Evolutionary conservation across 2,113 vertebrate species (phyloP).

Genomic region (Illadopsis cleaveri): DNA sequence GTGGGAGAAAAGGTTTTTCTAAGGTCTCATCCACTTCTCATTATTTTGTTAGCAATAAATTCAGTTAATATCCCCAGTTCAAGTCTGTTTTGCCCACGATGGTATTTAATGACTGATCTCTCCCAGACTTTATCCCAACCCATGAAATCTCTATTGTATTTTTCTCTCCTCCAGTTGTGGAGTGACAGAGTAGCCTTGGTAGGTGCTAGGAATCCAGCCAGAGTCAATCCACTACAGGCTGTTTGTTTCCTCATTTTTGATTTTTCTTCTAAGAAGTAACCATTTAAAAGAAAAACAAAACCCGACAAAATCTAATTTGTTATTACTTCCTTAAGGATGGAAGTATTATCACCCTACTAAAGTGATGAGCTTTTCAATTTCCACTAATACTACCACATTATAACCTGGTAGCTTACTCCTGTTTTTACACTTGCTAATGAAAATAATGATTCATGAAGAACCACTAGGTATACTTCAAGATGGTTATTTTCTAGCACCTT

Average conservation of each 20-base stretch:
- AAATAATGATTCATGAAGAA: neutral
- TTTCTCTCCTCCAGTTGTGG: neutral
- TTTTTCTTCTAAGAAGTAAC: neutral
- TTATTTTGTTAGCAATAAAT: neutral
- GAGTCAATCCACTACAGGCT: neutral
- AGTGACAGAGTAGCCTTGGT: neutral
- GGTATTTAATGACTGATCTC: neutral
- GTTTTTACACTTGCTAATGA: neutral
- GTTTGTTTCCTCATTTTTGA: neutral
- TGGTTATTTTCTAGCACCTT: neutral
- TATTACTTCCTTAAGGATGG: neutral
- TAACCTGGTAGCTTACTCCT: neutral
- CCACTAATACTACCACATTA: neutral
- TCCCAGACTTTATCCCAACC: no score
- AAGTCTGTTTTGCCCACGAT: rapidly evolving
- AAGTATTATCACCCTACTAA: neutral
- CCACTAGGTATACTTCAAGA: neutral
- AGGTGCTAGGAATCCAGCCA: neutral
- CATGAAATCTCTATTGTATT: neutral
- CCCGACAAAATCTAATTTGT: neutral
- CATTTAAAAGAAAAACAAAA: neutral
- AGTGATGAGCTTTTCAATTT: neutral
- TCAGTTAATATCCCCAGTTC: neutral
- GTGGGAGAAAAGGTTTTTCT: rapidly evolving
- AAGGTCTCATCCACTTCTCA: neutral